Percentiles rank a stretch among this genome's conserved stretches.
phyloP scores from a whole-genome alignment of 2,113 vertebrate species.

The Pluvialis apricaria region DNA sequence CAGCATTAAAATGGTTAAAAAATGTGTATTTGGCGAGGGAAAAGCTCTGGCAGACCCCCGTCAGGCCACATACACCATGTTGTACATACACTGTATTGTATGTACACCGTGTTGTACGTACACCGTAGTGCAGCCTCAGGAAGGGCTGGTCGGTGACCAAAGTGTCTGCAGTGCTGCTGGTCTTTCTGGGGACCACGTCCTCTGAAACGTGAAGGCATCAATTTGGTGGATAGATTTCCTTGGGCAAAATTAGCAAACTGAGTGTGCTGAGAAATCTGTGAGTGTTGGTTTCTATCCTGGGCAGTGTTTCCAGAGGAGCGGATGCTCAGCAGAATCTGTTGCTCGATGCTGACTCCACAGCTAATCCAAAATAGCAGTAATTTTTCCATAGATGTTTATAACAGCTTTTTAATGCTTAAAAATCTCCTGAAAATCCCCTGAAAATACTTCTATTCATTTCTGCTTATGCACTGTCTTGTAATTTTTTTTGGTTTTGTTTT shows the following conservation, averaged over 20 bases:
- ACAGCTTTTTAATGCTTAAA: neutral
- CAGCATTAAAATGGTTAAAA: neutral
- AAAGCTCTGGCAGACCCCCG: neutral
- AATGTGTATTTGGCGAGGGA: neutral
- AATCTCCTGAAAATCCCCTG: neutral
- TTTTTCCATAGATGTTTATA: neutral
- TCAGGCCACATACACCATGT: neutral
- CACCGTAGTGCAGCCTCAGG: accelerated
- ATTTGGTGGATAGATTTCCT: neutral
- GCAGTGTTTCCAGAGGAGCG: neutral
- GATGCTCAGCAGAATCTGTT: neutral
- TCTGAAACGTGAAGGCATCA: neutral
- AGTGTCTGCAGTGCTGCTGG: neutral
- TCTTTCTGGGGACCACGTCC: neutral
- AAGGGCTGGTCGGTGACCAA: neutral
- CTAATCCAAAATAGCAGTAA: neutral
- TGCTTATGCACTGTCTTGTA: neutral
- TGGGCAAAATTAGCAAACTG: neutral
- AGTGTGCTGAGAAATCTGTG: neutral
- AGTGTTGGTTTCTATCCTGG: neutral
- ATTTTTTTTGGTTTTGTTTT: neutral
- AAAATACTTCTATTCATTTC: neutral
- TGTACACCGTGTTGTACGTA: neutral
- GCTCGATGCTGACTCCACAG: neutral
- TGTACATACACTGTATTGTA: too few species aligned